These are phyloP conservation scores for Dryoscopus gambensis DNA, from an alignment of 2,113 vertebrate species.

Conservation along the genomic window DNA sequence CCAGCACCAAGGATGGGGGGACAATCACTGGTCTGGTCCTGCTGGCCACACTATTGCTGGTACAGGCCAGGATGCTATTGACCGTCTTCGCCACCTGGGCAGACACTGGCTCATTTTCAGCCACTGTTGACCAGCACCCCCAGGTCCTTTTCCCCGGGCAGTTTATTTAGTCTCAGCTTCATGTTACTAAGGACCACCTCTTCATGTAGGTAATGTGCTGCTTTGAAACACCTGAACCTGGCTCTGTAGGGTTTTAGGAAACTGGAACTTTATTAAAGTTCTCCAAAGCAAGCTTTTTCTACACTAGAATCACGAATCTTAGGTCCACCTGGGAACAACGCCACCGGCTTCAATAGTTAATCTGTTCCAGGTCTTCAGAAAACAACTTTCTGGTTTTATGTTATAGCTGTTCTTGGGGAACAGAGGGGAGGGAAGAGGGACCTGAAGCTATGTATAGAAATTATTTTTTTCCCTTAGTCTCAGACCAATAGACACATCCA, in stretches of 20 bases:
- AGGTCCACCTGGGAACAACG: neutral
- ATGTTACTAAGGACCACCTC: neutral
- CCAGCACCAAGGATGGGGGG: rapidly evolving
- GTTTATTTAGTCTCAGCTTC: neutral
- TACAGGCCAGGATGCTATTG: rapidly evolving
- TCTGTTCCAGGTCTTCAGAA: neutral
- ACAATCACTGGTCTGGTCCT: neutral
- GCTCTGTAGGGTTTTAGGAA: neutral
- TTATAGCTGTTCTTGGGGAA: neutral
- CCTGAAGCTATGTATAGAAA: neutral
- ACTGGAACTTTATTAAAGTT: neutral
- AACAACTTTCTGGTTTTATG: neutral
- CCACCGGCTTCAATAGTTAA: neutral
- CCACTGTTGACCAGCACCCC: too few relatives aligned
- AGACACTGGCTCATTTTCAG: too few relatives aligned
- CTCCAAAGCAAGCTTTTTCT: neutral
- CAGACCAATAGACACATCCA: neutral
- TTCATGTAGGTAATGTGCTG: neutral
- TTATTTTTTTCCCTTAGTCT: neutral
- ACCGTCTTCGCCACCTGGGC: neutral
- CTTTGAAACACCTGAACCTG: neutral
- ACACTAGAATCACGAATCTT: neutral
- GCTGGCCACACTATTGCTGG: neutral
- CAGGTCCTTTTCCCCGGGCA: neutral
- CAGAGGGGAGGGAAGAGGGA: neutral